Base-by-base conservation (phyloP, 2,113 vertebrate genomes). In the Phocoena sinus region DNA sequence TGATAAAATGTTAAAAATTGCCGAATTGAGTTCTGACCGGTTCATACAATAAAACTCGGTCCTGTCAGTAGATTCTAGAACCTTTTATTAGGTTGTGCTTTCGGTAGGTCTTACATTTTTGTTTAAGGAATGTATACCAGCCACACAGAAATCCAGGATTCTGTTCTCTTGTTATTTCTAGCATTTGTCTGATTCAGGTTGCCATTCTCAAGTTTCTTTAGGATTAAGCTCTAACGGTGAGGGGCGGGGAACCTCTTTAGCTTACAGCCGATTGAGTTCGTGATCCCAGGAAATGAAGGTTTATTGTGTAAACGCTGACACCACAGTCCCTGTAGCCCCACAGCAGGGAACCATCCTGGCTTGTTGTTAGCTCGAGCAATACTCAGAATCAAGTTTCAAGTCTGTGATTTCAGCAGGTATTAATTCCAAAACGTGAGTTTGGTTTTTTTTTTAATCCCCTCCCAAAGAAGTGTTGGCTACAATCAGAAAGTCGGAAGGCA, bases 241-340 rank as follows among this genome's bases (percentile, higher is more conserved):
- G 26, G 3, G 70, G 44, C 12, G 28, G 56, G 60, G 50, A 28
- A n/a, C 10, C 2, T 17, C 60, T 95, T 92, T 84, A 89, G 80
- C 68, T 36, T 0, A 0, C 6, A 88, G 98, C 96, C 93, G 85
- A 90, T 97, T 95, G 98, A 97, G 98, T 98, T 98, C 97, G 94
- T 31, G 98, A 98, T 97, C 98, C 98, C 98, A 97, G 98, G 96
- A 97, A 95, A 97, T 83, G 94, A 98, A 98, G 98, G 97, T 96
- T 95, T 97, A 98, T 73, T 89, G 86, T 97, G 98, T 26, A 97
- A 96, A 97, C 94, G 90, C 95, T 96, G 97, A 96, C 94, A 94
- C 92, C 94, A 2, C 15, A 2, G 33, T 41, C 36, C 82, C 67
- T 33, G 7, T 17, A 85, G 88, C 58, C 36, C 15, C 18, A 4